Evolutionary conservation across 2,888 invertebrate genomes (phyloP).

Genomic region (Pandemis heparana): DNA sequence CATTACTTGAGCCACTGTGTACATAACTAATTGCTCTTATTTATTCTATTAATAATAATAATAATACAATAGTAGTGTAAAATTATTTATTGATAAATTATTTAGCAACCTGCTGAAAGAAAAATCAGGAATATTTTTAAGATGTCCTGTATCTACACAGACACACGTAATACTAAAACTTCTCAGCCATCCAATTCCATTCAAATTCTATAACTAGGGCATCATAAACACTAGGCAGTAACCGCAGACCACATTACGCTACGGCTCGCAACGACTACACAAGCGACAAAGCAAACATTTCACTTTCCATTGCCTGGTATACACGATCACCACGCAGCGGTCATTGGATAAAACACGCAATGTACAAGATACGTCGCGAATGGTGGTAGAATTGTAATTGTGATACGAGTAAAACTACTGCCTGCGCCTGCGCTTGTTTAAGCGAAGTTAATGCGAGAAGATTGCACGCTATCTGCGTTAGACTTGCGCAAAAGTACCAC

Average conservation of each 20-base stretch:
- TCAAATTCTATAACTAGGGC: conserved; percentile 14
- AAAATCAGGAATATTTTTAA: no score
- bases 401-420: no score
- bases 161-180: background rate
- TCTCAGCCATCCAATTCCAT: background rate
- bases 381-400: background rate
- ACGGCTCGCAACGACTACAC: background rate
- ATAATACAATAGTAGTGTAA: no score
- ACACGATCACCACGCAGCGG: background rate
- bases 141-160: no score
- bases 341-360: background rate
- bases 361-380: background rate
- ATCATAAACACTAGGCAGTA: conserved; percentile 17
- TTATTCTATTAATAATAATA: no score
- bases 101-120: no score
- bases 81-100: no score
- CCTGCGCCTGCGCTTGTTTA: conserved; percentile 2
- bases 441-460: conserved; percentile 28
- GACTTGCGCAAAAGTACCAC: conserved; percentile 19
- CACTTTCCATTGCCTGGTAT: background rate
- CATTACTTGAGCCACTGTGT: no score
- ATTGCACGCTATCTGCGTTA: conserved; percentile 20
- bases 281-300: background rate
- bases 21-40: no score
- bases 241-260: conserved; percentile 16